Conservation (phyloP, 1,140 invertebrate species). For the Alviniconcha marisindica region DNA sequence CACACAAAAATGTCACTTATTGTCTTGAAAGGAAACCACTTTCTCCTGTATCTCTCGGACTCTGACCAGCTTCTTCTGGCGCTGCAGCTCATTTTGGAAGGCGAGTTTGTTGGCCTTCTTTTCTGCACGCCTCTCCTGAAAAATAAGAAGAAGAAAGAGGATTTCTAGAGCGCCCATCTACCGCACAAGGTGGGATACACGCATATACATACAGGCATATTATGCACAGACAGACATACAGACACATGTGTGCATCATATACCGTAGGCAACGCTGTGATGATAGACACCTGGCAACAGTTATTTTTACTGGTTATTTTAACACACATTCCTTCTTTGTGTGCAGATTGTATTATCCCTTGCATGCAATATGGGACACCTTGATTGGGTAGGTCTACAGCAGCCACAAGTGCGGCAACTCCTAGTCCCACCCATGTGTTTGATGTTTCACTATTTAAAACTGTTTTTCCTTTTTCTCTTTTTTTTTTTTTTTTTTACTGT, state of each 20-base stretch:
- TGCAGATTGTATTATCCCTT: no score
- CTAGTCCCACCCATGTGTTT: no score
- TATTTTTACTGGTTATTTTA: background rate
- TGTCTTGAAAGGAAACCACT: background rate
- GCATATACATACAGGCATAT: background rate
- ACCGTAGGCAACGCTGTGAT: background rate
- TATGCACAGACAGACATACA: background rate
- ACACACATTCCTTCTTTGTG: no score
- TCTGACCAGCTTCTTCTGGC: slow-evolving; percentile 53
- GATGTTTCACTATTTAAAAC: no score
- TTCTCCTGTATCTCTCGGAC: background rate
- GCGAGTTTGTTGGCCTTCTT: slow-evolving; percentile 90
- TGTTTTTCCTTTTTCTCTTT: no score
- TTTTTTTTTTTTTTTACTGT: no score
- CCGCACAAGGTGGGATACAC: no score
- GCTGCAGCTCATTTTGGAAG: slow-evolving; percentile 91
- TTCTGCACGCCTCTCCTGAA: slow-evolving; percentile 87
- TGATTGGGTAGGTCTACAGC: no score
- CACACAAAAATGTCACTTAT: background rate
- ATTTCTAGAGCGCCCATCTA: no score
- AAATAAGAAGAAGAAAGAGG: slow-evolving; percentile 50
- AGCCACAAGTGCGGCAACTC: no score
- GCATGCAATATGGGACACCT: no score
- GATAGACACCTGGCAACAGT: no score
- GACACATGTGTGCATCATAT: background rate